A percentile compares a stretch with the other conserved stretches of the same genome.
Evolutionary conservation across 2,888 invertebrate genomes (phyloP).

Genomic region (Orthosia gothica): DNA sequence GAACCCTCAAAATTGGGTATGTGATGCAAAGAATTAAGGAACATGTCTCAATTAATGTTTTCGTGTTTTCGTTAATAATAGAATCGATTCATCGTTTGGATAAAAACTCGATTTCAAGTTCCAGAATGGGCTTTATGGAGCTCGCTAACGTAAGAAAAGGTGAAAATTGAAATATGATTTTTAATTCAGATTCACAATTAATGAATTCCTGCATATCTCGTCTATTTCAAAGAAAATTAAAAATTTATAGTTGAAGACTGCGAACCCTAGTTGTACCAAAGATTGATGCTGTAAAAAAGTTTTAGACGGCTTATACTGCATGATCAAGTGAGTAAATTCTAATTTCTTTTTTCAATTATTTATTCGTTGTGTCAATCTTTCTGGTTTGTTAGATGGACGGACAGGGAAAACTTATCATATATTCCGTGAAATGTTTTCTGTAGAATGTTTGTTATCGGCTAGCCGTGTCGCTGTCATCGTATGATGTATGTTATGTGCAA

Average conservation of each 20-base stretch:
- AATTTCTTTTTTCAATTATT: slow-evolving; percentile 38
- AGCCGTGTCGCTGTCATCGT: too few relatives aligned
- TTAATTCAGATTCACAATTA: slow-evolving; percentile 18
- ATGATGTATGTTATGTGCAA: too few relatives aligned
- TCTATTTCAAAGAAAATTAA: slow-evolving; percentile 4
- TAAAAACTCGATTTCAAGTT: slow-evolving; percentile 13
- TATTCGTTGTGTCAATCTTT: slow-evolving; percentile 28
- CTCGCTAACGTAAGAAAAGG: not conserved
- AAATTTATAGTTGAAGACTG: slow-evolving; percentile 14
- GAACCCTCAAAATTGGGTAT: too few relatives aligned
- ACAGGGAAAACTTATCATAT: slow-evolving; percentile 28
- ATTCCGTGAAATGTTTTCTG: too few relatives aligned
- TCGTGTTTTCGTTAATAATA: too few relatives aligned
- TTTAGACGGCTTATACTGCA: not conserved
- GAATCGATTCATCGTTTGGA: slow-evolving; percentile 23
- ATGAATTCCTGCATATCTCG: slow-evolving; percentile 10
- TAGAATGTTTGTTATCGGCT: too few relatives aligned
- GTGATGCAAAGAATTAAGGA: too few relatives aligned
- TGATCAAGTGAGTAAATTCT: slow-evolving; percentile 9
- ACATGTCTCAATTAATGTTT: too few relatives aligned
- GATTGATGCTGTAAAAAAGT: slow-evolving; percentile 7
- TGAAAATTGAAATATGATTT: not conserved
- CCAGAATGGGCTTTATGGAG: not conserved
- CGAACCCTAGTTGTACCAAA: slow-evolving; percentile 17
- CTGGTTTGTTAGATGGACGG: slow-evolving; percentile 19